A percentile compares a stretch with the other conserved stretches of the same genome.
These are phyloP conservation scores for Brienomyrus brachyistius DNA, from an alignment of 2,113 vertebrate species.

Conservation along the genomic window DNA sequence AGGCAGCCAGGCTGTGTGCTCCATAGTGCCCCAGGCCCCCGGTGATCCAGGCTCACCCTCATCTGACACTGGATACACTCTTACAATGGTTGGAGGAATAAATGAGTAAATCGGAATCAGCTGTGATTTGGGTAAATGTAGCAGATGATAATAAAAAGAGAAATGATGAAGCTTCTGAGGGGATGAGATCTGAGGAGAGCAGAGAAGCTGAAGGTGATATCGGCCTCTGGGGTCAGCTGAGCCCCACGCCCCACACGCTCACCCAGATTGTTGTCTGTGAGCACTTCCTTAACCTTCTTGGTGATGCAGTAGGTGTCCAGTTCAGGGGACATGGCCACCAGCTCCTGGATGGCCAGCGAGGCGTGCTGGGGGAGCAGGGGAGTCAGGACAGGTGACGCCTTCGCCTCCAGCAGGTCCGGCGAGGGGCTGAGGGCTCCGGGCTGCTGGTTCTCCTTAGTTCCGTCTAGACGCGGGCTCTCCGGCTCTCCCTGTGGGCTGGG, in stretches of 20 bases:
- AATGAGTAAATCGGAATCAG: no score
- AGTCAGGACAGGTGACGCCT: constrained; percentile 55
- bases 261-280: constrained; percentile 98
- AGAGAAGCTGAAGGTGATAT: no score
- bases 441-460: constrained; percentile 96
- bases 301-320: constrained; percentile 95
- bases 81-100: no score
- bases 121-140: no score
- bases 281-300: constrained; percentile 96
- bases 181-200: no score
- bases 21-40: no score
- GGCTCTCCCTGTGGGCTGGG: constrained; percentile 73
- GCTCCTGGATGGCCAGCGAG: constrained; percentile 84
- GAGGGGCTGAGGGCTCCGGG: constrained; percentile 66
- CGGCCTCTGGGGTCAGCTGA: no score
- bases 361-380: constrained; percentile 57
- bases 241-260: constrained; percentile 23
- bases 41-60: no score
- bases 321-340: constrained; percentile 91
- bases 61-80: no score
- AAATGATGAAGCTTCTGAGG: no score
- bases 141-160: no score
- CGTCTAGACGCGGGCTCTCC: constrained; percentile 73
- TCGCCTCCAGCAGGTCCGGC: constrained; percentile 54
- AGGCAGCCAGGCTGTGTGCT: no score